A percentile compares a stretch with the other conserved stretches of the same genome.
phyloP scores from a whole-genome alignment of 2,797 vertebrate species.

The Halcyon badia region DNA sequence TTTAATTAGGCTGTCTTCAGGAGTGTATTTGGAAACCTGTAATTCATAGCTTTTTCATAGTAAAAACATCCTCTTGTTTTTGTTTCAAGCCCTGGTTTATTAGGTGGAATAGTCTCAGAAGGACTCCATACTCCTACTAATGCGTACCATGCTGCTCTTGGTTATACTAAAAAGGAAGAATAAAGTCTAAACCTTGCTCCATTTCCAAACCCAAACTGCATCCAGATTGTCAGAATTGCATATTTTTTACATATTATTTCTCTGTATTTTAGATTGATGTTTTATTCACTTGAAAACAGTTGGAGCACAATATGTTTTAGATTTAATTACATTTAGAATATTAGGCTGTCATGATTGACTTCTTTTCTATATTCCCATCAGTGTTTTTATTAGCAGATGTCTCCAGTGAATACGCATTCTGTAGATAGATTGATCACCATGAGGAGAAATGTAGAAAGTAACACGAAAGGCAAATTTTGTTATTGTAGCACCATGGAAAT shows the following conservation, averaged over 20 bases:
- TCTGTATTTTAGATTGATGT: background rate
- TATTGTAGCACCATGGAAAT: background rate
- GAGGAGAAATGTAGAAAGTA: background rate
- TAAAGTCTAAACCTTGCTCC: background rate
- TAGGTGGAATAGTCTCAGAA: background rate
- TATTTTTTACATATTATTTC: background rate
- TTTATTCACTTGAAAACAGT: background rate
- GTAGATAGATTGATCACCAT: background rate
- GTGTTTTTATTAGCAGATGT: background rate
- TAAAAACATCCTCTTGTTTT: background rate
- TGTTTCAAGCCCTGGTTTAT: background rate
- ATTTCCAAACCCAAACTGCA: background rate
- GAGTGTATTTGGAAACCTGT: background rate
- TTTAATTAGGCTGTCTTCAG: background rate
- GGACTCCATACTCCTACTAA: fast-evolving
- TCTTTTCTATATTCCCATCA: background rate
- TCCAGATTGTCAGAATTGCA: background rate
- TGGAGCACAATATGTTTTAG: background rate
- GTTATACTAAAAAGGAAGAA: background rate
- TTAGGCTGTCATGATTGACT: background rate
- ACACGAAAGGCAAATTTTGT: background rate
- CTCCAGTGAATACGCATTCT: background rate
- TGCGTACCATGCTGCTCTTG: background rate
- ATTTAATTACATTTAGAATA: background rate
- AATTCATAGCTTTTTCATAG: too few relatives aligned